These are phyloP conservation scores for Trididemnum nubilum DNA, from an alignment of 23 tunicate species.

Conservation along the genomic window DNA sequence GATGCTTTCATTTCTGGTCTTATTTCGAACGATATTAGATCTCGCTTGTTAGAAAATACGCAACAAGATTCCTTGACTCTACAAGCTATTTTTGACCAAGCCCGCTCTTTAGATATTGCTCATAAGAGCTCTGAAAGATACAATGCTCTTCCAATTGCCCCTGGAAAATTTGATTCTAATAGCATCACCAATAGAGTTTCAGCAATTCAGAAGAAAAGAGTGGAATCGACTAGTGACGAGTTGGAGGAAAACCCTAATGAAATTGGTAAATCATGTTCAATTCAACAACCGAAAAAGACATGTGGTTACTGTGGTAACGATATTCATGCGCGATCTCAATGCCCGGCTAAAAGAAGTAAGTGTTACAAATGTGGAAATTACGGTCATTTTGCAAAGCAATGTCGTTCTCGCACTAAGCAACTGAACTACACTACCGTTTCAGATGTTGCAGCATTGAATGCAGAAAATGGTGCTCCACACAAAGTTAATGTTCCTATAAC, in stretches of 20 bases:
- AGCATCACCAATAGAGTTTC: neutral
- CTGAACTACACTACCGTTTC: neutral
- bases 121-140: neutral
- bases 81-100: neutral
- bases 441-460: neutral
- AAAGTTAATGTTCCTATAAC: neutral
- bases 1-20: neutral
- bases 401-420: neutral
- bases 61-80: neutral
- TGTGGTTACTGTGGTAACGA: neutral
- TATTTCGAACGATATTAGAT: neutral
- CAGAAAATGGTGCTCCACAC: neutral
- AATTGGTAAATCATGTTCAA: too few species aligned
- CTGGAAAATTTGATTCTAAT: too few species aligned
- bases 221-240: neutral
- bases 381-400: neutral
- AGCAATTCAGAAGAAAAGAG: neutral
- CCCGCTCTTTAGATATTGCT: neutral
- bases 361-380: neutral
- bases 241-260: neutral
- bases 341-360: neutral
- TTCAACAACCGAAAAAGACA: neutral
- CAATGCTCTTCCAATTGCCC: too few species aligned
- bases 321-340: neutral
- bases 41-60: neutral